Percentiles rank a stretch among this genome's conserved stretches.
phyloP scores from a whole-genome alignment of 2,797 vertebrate species.

The Gymnodraco acuticeps region DNA sequence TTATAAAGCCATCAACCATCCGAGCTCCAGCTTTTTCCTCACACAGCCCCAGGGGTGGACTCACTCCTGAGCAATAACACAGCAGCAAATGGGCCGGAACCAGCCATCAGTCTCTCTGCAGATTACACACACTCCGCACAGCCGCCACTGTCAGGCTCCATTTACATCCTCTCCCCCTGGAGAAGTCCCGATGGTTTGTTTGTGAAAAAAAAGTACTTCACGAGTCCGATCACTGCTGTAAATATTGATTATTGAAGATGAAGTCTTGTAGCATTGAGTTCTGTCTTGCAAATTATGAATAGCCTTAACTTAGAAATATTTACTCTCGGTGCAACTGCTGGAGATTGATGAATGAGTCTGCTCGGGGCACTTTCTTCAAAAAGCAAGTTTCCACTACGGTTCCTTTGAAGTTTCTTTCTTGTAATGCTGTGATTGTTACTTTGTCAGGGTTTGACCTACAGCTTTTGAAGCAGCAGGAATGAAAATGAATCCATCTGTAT shows the following conservation, averaged over 20 bases:
- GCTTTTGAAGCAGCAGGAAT: slow-evolving; percentile 18
- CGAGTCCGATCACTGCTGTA: background rate
- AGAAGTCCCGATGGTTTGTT: slow-evolving; percentile 55
- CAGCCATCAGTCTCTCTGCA: slow-evolving; percentile 61
- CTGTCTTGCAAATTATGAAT: slow-evolving; percentile 27
- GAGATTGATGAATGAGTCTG: slow-evolving; percentile 52
- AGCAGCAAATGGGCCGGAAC: slow-evolving; percentile 69
- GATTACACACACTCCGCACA: slow-evolving; percentile 54
- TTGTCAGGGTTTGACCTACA: slow-evolving; percentile 19
- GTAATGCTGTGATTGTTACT: slow-evolving; percentile 15
- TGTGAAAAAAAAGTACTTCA: slow-evolving; percentile 30
- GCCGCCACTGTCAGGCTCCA: slow-evolving; percentile 59
- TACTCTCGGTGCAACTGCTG: background rate
- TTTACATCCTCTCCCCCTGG: slow-evolving; percentile 50
- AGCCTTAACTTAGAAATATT: slow-evolving; percentile 15
- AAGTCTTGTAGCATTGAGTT: slow-evolving; percentile 2
- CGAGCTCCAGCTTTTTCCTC: slow-evolving; percentile 51
- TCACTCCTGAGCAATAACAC: slow-evolving; percentile 61
- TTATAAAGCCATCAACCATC: slow-evolving; percentile 60
- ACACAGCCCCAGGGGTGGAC: slow-evolving; percentile 59
- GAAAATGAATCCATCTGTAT: slow-evolving; percentile 3
- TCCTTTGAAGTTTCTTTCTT: slow-evolving; percentile 45
- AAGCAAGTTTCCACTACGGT: slow-evolving; percentile 20
- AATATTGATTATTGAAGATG: slow-evolving; percentile 10
- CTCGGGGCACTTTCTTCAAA: slow-evolving; percentile 52